Evolutionary conservation across 2,113 vertebrate genomes (phyloP).

Genomic region (Urocitellus parryii): DNA sequence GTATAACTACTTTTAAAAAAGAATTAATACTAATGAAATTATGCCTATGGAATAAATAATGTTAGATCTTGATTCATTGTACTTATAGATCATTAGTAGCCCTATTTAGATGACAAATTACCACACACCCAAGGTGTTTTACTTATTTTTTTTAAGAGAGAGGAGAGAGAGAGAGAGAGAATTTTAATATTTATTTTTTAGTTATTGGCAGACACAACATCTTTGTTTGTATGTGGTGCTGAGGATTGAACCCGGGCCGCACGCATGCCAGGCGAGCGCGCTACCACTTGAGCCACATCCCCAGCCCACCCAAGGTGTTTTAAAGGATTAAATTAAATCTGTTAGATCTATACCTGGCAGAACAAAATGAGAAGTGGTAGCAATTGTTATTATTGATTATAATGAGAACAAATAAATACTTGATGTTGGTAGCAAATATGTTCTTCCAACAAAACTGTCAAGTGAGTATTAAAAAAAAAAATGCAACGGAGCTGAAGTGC

Average conservation of each 20-base stretch:
- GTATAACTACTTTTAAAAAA: too few relatives aligned
- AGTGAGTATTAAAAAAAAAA: neutral
- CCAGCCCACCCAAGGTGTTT: neutral
- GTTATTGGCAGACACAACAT: too few relatives aligned
- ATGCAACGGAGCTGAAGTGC: neutral
- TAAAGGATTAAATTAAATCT: neutral
- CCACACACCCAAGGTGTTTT: neutral
- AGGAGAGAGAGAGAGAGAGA: too few relatives aligned
- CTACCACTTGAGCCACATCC: too few relatives aligned
- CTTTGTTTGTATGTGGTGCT: too few relatives aligned
- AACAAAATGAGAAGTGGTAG: neutral
- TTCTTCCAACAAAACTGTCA: neutral
- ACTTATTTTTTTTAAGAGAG: too few relatives aligned
- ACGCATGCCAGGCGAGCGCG: too few relatives aligned
- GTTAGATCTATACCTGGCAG: neutral
- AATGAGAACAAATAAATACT: slow-evolving; percentile 21
- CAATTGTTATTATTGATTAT: slow-evolving; percentile 13
- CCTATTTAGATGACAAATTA: neutral
- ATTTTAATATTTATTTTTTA: too few relatives aligned
- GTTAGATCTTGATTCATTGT: slow-evolving; percentile 4
- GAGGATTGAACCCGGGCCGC: too few relatives aligned
- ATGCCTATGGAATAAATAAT: neutral
- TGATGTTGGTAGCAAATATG: neutral
- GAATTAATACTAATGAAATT: neutral
- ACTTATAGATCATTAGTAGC: neutral